phyloP scores from a whole-genome alignment of 2,797 vertebrate species.

The Leptoclinus maculatus region DNA sequence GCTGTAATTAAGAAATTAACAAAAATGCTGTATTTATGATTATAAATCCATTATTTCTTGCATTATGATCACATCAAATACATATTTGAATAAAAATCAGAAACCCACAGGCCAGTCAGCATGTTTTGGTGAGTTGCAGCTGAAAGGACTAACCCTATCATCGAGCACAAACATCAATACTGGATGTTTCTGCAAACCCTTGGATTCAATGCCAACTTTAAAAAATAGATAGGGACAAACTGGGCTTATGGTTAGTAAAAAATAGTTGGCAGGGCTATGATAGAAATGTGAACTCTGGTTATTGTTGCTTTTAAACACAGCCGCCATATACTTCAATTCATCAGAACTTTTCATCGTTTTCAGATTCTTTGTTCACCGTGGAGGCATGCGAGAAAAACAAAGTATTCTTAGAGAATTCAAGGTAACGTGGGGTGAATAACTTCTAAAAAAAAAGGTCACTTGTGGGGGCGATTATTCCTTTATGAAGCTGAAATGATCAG shows the following conservation, averaged over 20 bases:
- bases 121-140: not conserved
- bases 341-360: too few relatives aligned
- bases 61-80: not conserved
- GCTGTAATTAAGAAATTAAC: not conserved
- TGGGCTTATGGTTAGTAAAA: not conserved
- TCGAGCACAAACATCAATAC: not conserved
- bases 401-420: too few relatives aligned
- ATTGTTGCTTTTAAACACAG: too few relatives aligned
- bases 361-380: too few relatives aligned
- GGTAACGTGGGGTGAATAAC: too few relatives aligned
- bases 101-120: not conserved
- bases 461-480: too few relatives aligned
- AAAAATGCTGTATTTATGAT: not conserved
- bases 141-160: not conserved
- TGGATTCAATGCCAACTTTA: too few relatives aligned
- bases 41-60: not conserved
- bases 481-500: too few relatives aligned
- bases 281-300: not conserved
- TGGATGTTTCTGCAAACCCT: not conserved
- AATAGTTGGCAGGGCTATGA: not conserved
- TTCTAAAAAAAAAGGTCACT: too few relatives aligned
- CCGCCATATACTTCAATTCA: too few relatives aligned
- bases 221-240: not conserved
- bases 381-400: too few relatives aligned
- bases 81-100: not conserved